Percentiles rank a stretch among this genome's conserved stretches.
Conservation (phyloP, 1,140 invertebrate genomes). For the Euura lappo region DNA sequence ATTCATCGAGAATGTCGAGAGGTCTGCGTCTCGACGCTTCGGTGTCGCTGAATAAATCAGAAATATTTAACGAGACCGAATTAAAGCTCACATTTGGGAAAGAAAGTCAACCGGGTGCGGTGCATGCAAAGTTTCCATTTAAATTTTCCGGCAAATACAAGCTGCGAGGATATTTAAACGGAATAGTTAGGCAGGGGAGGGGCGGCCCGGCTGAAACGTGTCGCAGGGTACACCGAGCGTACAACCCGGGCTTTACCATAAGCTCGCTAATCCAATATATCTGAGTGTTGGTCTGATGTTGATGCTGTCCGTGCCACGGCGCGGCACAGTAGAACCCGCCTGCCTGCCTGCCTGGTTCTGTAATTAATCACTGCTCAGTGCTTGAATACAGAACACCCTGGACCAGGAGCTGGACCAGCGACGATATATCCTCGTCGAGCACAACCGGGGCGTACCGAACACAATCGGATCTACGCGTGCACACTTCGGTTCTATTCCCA, state of each 20-base stretch:
- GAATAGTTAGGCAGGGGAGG: background rate
- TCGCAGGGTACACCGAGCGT: background rate
- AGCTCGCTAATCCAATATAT: slow-evolving; percentile 7
- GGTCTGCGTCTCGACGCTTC: too few species aligned
- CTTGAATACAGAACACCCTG: slow-evolving; percentile 1
- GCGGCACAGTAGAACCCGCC: background rate
- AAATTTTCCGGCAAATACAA: too few species aligned
- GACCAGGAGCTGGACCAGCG: background rate
- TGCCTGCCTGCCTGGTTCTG: background rate
- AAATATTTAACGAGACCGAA: too few species aligned
- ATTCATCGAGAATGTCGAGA: too few species aligned
- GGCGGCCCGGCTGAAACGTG: background rate
- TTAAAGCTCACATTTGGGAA: too few species aligned
- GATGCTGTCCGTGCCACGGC: slow-evolving; percentile 3
- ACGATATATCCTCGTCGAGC: background rate
- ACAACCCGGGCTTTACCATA: background rate
- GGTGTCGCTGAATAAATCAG: too few species aligned
- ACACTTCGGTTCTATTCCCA: background rate
- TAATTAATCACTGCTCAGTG: slow-evolving; percentile 7
- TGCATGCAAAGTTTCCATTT: background rate
- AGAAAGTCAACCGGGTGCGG: background rate
- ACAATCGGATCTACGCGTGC: background rate
- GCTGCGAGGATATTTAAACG: background rate
- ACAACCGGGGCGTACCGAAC: background rate
- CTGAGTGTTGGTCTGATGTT: slow-evolving; percentile 6